phyloP scores from a whole-genome alignment of 2,113 vertebrate genomes.

The Rhinolophus ferrumequinum region DNA sequence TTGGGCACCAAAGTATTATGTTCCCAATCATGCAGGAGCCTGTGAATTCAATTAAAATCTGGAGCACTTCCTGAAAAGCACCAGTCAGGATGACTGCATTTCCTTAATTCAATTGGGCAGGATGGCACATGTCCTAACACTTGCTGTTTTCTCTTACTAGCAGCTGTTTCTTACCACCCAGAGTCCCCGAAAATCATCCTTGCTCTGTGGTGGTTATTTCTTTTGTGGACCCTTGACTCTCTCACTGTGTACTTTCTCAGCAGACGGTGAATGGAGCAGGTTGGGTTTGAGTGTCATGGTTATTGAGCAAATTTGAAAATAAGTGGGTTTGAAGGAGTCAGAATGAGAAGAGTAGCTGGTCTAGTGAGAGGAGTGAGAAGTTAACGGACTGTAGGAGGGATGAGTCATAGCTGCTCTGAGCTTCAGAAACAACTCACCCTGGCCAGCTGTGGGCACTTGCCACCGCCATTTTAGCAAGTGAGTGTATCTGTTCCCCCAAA shows the following conservation, averaged over 20 bases:
- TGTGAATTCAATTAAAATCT: constrained; percentile 60
- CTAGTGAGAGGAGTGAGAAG: constrained; percentile 46
- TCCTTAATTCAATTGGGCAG: constrained; percentile 64
- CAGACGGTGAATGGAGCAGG: constrained; percentile 28
- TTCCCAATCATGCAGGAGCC: constrained; percentile 54
- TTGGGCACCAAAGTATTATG: constrained; percentile 24
- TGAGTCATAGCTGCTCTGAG: constrained; percentile 78
- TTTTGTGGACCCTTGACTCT: not conserved
- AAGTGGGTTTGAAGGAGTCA: constrained; percentile 80
- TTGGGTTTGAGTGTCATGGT: constrained; percentile 45
- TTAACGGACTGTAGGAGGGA: constrained; percentile 72
- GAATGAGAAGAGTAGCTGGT: constrained; percentile 74
- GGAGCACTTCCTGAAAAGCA: constrained; percentile 55
- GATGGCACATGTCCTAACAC: constrained; percentile 50
- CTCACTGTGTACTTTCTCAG: not conserved
- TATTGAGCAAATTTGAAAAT: constrained; percentile 84
- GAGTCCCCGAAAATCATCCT: not conserved
- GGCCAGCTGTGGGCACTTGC: constrained; percentile 69
- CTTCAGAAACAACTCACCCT: constrained; percentile 84
- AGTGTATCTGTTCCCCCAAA: not conserved
- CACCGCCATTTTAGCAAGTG: constrained; percentile 25
- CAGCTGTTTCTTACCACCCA: not conserved
- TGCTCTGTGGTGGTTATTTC: not conserved
- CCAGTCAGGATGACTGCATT: constrained; percentile 48
- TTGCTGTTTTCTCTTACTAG: constrained; percentile 22